A percentile compares a stretch with the other conserved stretches of the same genome.
These are phyloP conservation scores for Cyanoliseus patagonus DNA, from an alignment of 2,113 vertebrate species.

Conservation along the genomic window DNA sequence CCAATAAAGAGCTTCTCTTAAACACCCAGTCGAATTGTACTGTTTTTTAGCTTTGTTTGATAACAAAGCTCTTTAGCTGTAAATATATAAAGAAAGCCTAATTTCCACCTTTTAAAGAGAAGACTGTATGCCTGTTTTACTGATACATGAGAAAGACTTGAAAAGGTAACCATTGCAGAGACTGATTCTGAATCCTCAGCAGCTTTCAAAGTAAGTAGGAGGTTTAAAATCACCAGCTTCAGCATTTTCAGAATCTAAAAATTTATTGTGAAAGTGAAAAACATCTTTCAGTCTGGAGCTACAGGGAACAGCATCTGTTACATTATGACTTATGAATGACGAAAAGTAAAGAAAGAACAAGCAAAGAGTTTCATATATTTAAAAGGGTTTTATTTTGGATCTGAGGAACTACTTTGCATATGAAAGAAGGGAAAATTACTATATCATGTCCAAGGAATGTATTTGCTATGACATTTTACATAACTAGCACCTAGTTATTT, in stretches of 20 bases:
- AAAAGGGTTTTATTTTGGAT: neutral
- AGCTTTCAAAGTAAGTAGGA: neutral
- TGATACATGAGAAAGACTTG: neutral
- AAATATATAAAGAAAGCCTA: neutral
- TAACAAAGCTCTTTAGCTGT: neutral
- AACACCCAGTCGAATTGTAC: neutral
- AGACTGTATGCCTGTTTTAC: neutral
- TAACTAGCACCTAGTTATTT: neutral
- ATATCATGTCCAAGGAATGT: neutral
- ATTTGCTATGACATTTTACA: neutral
- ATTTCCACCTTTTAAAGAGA: neutral
- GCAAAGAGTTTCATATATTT: neutral
- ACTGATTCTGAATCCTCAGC: neutral
- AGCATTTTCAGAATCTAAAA: constrained; percentile 29
- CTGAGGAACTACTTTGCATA: neutral
- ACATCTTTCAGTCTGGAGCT: neutral
- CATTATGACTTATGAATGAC: neutral
- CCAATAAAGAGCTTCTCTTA: neutral
- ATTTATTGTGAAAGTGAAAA: neutral
- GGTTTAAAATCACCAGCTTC: neutral
- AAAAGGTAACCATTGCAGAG: neutral
- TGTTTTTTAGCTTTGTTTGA: neutral
- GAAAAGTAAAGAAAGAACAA: neutral
- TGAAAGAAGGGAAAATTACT: neutral
- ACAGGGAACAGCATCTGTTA: neutral